phyloP scores from a whole-genome alignment of 2,888 invertebrate genomes.

The Hirtodrosophila cameraria region DNA sequence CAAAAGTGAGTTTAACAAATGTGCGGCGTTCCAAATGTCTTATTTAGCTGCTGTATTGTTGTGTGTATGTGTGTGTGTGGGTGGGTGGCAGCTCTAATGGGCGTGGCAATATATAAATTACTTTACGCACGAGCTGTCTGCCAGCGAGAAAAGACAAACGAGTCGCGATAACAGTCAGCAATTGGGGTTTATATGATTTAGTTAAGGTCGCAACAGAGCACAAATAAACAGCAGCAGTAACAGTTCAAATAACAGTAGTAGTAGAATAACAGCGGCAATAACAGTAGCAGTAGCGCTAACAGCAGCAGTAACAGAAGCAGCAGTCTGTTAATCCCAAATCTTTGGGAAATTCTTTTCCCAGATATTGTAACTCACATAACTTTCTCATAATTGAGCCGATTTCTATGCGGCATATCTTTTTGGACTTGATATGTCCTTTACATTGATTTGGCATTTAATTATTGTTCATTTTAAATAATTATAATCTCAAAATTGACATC shows the following conservation, averaged over 20 bases:
- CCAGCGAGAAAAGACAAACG: slow-evolving; percentile 33
- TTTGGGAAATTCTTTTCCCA: no score
- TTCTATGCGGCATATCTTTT: no score
- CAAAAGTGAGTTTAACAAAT: slow-evolving; percentile 57
- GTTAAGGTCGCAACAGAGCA: slow-evolving; percentile 16
- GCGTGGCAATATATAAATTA: slow-evolving; percentile 67
- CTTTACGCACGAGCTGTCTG: slow-evolving; percentile 57
- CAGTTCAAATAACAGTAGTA: background rate
- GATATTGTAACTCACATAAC: no score
- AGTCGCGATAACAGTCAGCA: slow-evolving; percentile 49
- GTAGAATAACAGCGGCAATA: background rate
- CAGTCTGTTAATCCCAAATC: background rate
- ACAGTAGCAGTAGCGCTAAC: background rate
- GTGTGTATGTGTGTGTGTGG: slow-evolving; percentile 7
- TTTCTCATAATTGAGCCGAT: no score
- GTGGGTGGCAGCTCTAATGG: slow-evolving; percentile 28
- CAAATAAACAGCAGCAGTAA: slow-evolving; percentile 4
- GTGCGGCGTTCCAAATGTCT: slow-evolving; percentile 66
- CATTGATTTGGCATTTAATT: no score
- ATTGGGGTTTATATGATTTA: slow-evolving; percentile 59
- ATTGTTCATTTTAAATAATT: no score
- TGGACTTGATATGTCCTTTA: no score
- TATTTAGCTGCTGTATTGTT: slow-evolving; percentile 45
- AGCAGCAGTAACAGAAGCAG: slow-evolving; percentile 1
- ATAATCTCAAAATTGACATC: no score